Evolutionary conservation across 2,888 invertebrate genomes (phyloP).

Genomic region (Drosophila atroscutellata): DNA sequence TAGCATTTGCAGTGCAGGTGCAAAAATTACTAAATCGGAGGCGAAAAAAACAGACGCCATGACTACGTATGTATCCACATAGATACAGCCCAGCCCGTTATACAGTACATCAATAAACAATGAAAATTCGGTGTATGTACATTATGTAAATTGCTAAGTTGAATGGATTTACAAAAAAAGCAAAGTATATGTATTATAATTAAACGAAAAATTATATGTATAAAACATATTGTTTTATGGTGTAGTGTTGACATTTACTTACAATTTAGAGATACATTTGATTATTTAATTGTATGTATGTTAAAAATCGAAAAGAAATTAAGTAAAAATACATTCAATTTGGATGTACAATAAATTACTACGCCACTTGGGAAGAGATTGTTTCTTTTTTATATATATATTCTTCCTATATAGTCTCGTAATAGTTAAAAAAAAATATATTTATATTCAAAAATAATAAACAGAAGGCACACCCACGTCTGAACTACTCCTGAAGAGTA

Average conservation of each 20-base stretch:
- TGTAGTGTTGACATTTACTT: conserved; percentile 58
- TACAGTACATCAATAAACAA: conserved; percentile 9
- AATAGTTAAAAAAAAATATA: conserved; percentile 31
- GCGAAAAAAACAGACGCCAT: conserved; percentile 23
- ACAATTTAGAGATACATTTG: conserved; percentile 56
- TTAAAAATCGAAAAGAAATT: conserved; percentile 52
- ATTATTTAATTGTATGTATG: conserved; percentile 46
- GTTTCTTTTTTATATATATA: conserved; percentile 20
- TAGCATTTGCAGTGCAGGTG: conserved; percentile 88
- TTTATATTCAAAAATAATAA: conserved; percentile 31
- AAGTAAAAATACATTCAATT: conserved; percentile 53
- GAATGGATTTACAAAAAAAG: conserved; percentile 41
- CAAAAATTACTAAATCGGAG: conserved; percentile 69
- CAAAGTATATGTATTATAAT: conserved; percentile 35
- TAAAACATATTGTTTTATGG: conserved; percentile 46
- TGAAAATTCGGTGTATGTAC: conserved; percentile 35
- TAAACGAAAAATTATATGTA: conserved; percentile 44
- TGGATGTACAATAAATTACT: conserved; percentile 60
- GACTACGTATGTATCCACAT: background rate
- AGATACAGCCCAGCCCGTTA: background rate
- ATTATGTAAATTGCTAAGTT: conserved; percentile 47
- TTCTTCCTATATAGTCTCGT: conserved; percentile 51
- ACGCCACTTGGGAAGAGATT: conserved; percentile 51
- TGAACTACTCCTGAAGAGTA: conserved; percentile 13
- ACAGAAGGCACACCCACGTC: conserved; percentile 57